Conservation (phyloP, 2,888 invertebrate species). For the Parochlus steinenii region DNA sequence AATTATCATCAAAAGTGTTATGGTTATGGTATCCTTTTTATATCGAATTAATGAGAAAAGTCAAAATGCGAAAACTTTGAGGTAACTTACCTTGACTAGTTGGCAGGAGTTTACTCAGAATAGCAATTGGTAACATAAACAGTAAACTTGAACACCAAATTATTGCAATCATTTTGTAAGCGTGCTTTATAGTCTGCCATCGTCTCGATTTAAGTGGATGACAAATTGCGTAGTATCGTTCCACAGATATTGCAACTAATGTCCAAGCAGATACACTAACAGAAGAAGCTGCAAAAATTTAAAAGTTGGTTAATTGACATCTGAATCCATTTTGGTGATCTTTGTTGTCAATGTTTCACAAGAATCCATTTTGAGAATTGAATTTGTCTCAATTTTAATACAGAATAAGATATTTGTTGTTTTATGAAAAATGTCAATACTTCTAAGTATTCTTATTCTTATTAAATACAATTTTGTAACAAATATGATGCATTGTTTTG, state of each 20-base stretch:
- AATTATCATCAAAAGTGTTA: too few relatives aligned
- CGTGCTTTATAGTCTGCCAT: slow-evolving; percentile 61
- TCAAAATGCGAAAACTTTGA: not conserved
- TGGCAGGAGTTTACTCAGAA: slow-evolving; percentile 39
- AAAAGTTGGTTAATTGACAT: too few relatives aligned
- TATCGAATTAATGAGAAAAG: slow-evolving; percentile 4
- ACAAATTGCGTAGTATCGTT: slow-evolving; percentile 64
- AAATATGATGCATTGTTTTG: too few relatives aligned
- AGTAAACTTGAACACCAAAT: slow-evolving; percentile 48
- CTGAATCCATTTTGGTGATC: too few relatives aligned
- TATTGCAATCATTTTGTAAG: slow-evolving; percentile 48
- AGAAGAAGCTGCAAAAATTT: slow-evolving; percentile 43
- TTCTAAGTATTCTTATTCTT: too few relatives aligned
- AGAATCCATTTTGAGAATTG: too few relatives aligned
- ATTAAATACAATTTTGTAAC: too few relatives aligned
- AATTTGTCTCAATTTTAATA: too few relatives aligned
- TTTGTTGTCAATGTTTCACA: too few relatives aligned
- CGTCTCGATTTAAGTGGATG: slow-evolving; percentile 52
- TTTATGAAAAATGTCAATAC: too few relatives aligned
- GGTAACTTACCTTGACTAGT: slow-evolving; percentile 28
- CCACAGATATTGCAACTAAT: slow-evolving; percentile 58
- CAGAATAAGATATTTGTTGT: too few relatives aligned
- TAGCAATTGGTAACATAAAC: slow-evolving; percentile 47
- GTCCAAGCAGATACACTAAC: slow-evolving; percentile 65
- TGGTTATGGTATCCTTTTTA: too few relatives aligned